phyloP scores from a whole-genome alignment of 2,888 invertebrate genomes.

The Tetheella fluctuosa region DNA sequence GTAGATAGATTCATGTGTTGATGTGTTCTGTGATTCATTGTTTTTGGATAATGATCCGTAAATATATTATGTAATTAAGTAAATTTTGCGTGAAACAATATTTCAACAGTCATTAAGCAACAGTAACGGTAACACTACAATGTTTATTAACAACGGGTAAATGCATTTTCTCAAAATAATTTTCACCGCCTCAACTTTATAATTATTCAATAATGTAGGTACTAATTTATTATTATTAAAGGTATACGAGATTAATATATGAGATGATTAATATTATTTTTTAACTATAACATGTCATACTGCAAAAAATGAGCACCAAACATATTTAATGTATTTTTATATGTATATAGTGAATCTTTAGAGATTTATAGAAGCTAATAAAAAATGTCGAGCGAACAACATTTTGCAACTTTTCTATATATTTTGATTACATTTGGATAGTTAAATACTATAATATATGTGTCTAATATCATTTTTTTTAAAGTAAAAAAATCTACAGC shows the following conservation, averaged over 20 bases:
- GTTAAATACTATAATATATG: not conserved
- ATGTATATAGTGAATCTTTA: not conserved
- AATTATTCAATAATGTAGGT: conserved; percentile 28
- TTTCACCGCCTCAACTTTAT: conserved; percentile 48
- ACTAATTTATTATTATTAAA: conserved; percentile 23
- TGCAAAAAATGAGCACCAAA: conserved; percentile 68
- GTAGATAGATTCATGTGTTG: not conserved
- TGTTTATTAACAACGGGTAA: conserved; percentile 66
- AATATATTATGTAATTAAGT: conserved; percentile 12
- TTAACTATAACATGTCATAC: conserved; percentile 50
- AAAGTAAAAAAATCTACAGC: too few relatives aligned
- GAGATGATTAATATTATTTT: conserved; percentile 29
- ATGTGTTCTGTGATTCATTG: not conserved
- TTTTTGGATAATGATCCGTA: not conserved
- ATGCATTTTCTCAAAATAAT: conserved; percentile 76
- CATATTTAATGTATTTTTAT: conserved; percentile 8
- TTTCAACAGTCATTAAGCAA: conserved; percentile 39
- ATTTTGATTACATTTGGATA: not conserved
- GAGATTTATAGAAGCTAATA: not conserved
- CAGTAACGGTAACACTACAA: conserved; percentile 56
- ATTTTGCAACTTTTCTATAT: not conserved
- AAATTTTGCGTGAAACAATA: conserved; percentile 40
- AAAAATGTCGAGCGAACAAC: not conserved
- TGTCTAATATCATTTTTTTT: not conserved
- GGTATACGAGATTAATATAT: conserved; percentile 33